These are phyloP conservation scores for Pygoscelis antarcticus DNA, from an alignment of 2,113 vertebrate genomes.

Conservation along the genomic window DNA sequence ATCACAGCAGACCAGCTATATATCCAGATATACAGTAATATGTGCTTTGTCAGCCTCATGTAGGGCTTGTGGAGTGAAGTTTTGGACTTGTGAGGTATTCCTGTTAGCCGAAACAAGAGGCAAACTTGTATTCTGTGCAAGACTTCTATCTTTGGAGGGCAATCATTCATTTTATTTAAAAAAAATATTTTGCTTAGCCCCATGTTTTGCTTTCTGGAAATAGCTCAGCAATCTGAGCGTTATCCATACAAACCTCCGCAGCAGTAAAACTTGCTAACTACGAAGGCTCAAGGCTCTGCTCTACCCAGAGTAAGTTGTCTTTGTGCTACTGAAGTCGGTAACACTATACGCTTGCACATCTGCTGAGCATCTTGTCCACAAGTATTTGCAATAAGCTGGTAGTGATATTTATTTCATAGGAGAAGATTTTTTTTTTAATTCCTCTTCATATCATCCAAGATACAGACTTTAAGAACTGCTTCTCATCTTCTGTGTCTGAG, in stretches of 20 bases:
- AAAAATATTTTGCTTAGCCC: neutral
- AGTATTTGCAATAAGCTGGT: neutral
- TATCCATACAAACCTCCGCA: neutral
- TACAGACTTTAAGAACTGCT: neutral
- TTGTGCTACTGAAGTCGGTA: neutral
- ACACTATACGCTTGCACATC: neutral
- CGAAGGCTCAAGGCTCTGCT: neutral
- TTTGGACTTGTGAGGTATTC: neutral
- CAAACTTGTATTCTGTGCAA: neutral
- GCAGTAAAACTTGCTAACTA: neutral
- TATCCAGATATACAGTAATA: neutral
- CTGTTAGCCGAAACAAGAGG: neutral
- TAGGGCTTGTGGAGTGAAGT: neutral
- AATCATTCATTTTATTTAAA: neutral
- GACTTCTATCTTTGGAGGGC: neutral
- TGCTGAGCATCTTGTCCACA: conserved; percentile 4
- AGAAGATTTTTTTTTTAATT: neutral
- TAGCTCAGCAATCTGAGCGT: neutral
- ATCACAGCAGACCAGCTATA: neutral
- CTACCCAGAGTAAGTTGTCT: neutral
- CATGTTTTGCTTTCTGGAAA: neutral
- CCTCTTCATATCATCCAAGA: neutral
- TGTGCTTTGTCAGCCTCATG: neutral
- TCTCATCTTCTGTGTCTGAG: neutral
- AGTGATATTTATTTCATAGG: neutral